Evolutionary conservation across 1,140 invertebrate genomes (phyloP).

Genomic region (Bemisia tabaci): DNA sequence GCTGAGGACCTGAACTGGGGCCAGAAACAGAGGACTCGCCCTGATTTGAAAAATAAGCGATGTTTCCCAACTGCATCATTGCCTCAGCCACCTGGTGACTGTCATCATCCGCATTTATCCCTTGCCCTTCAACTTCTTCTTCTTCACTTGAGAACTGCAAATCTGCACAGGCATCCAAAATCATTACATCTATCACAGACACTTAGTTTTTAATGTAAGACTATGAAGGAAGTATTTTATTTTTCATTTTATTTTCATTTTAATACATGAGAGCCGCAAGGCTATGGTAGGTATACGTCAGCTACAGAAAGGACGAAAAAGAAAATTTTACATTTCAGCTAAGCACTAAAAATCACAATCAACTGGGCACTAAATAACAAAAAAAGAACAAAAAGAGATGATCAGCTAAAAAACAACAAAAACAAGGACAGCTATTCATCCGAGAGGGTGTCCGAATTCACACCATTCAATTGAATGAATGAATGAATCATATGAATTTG

Average conservation of each 20-base stretch:
- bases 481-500: too few species aligned
- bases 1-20: too few species aligned
- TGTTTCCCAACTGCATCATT: slow-evolving; percentile 67
- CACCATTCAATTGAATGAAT: background rate
- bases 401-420: background rate
- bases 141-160: slow-evolving; percentile 58
- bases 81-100: slow-evolving; percentile 45
- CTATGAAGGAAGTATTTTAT: background rate
- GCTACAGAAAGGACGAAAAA: background rate
- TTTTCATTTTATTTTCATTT: too few species aligned
- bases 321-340: background rate
- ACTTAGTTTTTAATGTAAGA: too few species aligned
- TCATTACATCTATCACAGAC: too few species aligned
- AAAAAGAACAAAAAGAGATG: background rate
- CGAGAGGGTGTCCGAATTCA: too few species aligned
- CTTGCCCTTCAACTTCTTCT: slow-evolving; percentile 47
- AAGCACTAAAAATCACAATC: background rate
- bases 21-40: background rate
- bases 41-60: slow-evolving; percentile 43
- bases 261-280: too few species aligned
- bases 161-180: too few species aligned
- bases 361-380: too few species aligned
- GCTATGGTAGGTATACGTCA: background rate
- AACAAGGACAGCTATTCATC: too few species aligned
- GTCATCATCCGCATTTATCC: slow-evolving; percentile 38